phyloP scores from a whole-genome alignment of 2,888 invertebrate genomes.

The Eremobia ochroleuca region DNA sequence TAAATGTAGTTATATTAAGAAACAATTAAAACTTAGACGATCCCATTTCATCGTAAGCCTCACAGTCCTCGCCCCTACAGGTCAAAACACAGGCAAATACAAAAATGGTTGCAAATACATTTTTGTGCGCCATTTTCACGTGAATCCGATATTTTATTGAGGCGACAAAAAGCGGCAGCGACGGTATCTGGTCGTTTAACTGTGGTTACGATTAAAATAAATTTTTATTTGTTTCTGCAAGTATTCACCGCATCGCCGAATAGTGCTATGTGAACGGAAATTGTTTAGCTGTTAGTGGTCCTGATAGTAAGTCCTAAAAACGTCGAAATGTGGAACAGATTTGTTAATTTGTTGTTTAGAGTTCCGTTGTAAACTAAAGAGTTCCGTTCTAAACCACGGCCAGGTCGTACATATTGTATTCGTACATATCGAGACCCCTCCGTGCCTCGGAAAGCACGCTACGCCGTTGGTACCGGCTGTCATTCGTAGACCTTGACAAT shows the following conservation, averaged over 20 bases:
- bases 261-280: conserved; percentile 22
- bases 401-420: too few relatives aligned
- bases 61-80: conserved; percentile 64
- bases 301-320: conserved; percentile 25
- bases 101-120: conserved; percentile 62
- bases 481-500: too few relatives aligned
- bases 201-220: conserved; percentile 61
- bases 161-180: conserved; percentile 60
- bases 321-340: conserved; percentile 11
- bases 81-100: conserved; percentile 57
- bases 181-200: conserved; percentile 57
- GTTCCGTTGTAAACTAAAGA: background rate
- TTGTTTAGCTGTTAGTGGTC: conserved; percentile 12
- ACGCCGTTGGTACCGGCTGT: too few relatives aligned
- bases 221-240: conserved; percentile 58
- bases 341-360: conserved; percentile 20
- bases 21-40: conserved; percentile 62
- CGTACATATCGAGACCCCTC: too few relatives aligned
- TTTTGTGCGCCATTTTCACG: conserved; percentile 66
- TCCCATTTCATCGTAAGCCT: conserved; percentile 67
- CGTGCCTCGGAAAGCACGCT: too few relatives aligned
- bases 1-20: background rate
- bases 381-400: background rate
- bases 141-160: conserved; percentile 64
- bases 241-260: conserved; percentile 8